phyloP scores from a whole-genome alignment of 2,888 invertebrate genomes.

The Xestia rhomboidea region DNA sequence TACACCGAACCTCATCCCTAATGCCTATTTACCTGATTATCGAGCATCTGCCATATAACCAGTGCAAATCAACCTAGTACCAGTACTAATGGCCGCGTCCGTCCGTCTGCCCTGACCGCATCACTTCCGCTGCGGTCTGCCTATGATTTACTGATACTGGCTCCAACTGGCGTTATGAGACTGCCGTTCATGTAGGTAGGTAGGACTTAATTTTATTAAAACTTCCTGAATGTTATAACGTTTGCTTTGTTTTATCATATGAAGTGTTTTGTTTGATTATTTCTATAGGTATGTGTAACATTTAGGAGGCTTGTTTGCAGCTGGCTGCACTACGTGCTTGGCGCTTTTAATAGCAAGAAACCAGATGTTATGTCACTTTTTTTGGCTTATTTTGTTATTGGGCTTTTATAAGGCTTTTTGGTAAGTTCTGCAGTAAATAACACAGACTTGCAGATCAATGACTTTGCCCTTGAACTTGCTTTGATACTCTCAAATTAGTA shows the following conservation, averaged over 20 bases:
- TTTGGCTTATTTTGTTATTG: background rate
- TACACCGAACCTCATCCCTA: background rate
- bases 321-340: background rate
- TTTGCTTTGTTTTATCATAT: background rate
- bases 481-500: background rate
- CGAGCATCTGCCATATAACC: constrained; percentile 22
- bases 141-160: constrained; percentile 50
- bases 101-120: constrained; percentile 44
- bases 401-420: background rate
- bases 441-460: background rate
- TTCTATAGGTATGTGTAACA: background rate
- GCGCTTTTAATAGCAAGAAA: background rate
- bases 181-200: constrained; percentile 9
- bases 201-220: constrained; percentile 10
- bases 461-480: background rate
- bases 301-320: background rate
- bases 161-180: constrained; percentile 29
- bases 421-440: background rate
- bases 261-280: background rate
- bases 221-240: constrained; percentile 11
- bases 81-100: constrained; percentile 21
- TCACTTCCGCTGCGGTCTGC: constrained; percentile 57
- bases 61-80: constrained; percentile 7
- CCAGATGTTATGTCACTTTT: background rate
- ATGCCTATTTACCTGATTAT: constrained; percentile 35